These are phyloP conservation scores for Thymelicus lineola DNA, from an alignment of 2,888 invertebrate genomes.

Conservation along the genomic window DNA sequence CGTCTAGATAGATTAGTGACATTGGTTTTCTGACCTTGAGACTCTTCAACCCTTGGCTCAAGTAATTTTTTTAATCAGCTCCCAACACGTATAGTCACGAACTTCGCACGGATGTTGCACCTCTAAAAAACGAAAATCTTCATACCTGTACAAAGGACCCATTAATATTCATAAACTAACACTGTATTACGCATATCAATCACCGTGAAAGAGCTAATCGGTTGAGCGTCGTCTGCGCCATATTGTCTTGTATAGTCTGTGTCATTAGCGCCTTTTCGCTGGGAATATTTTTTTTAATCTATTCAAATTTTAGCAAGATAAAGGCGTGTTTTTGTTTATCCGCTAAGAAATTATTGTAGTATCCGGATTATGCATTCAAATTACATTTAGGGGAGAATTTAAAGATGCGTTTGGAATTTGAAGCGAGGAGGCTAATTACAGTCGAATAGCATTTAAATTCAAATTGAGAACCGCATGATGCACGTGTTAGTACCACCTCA, in stretches of 20 bases:
- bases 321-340: constrained; percentile 80
- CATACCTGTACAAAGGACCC: constrained; percentile 67
- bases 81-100: constrained; percentile 50
- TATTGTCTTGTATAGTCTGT: constrained; percentile 59
- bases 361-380: constrained; percentile 49
- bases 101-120: constrained; percentile 72
- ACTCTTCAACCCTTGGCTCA: constrained; percentile 21
- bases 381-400: constrained; percentile 51
- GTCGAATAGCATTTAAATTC: constrained; percentile 57
- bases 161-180: constrained; percentile 77
- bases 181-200: constrained; percentile 82
- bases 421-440: constrained; percentile 65
- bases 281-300: constrained; percentile 56
- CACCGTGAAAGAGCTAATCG: constrained; percentile 73
- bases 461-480: constrained; percentile 73
- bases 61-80: constrained; percentile 46
- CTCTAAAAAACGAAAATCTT: constrained; percentile 57
- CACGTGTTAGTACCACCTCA: constrained; percentile 54
- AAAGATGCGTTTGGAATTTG: constrained; percentile 53
- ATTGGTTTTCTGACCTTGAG: constrained; percentile 9
- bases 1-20: background rate
- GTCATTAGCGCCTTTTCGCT: constrained; percentile 76
- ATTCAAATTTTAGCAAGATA: constrained; percentile 73
- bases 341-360: constrained; percentile 57
- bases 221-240: constrained; percentile 73